These are phyloP conservation scores for Kryphioiulus occultus DNA, from an alignment of 2,888 invertebrate species.

Conservation along the genomic window DNA sequence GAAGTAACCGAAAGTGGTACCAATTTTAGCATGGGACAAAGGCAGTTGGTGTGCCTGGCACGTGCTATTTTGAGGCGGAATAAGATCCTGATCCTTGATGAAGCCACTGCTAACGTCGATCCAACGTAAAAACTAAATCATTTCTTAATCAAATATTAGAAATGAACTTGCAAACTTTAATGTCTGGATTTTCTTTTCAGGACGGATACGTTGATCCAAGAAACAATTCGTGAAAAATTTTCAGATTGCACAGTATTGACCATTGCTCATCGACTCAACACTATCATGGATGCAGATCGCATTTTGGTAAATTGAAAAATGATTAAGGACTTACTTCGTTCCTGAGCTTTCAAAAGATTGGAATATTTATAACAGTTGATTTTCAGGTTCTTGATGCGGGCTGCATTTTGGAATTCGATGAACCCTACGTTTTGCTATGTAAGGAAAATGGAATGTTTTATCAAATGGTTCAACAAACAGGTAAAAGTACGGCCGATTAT, in stretches of 20 bases:
- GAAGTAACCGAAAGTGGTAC: constrained; percentile 77
- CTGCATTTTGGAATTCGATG: constrained; percentile 27
- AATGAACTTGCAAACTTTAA: not conserved
- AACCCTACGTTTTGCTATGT: constrained; percentile 9
- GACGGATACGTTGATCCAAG: constrained; percentile 37
- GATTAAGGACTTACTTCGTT: not conserved
- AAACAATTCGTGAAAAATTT: constrained; percentile 45
- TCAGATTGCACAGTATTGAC: constrained; percentile 39
- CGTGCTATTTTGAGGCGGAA: constrained; percentile 85
- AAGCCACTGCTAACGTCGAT: constrained; percentile 93
- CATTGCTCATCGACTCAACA: constrained; percentile 42
- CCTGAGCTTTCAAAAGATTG: not conserved
- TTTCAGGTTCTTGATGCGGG: constrained; percentile 32
- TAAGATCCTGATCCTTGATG: constrained; percentile 85
- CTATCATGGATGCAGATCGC: constrained; percentile 47
- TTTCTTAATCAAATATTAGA: not conserved
- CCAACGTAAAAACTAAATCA: constrained; percentile 14
- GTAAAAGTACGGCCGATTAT: constrained; percentile 37
- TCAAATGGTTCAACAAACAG: constrained; percentile 37
- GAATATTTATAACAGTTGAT: not conserved
- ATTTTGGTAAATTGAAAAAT: not conserved
- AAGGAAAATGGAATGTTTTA: constrained; percentile 1
- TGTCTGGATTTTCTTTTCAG: not conserved
- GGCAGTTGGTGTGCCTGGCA: constrained; percentile 88
- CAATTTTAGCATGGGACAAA: constrained; percentile 88